Evolutionary conservation across 2,888 invertebrate genomes (phyloP), one percentile per base, ranked within the genome.

Genomic region (Glaucopsyche alexis): DNA sequence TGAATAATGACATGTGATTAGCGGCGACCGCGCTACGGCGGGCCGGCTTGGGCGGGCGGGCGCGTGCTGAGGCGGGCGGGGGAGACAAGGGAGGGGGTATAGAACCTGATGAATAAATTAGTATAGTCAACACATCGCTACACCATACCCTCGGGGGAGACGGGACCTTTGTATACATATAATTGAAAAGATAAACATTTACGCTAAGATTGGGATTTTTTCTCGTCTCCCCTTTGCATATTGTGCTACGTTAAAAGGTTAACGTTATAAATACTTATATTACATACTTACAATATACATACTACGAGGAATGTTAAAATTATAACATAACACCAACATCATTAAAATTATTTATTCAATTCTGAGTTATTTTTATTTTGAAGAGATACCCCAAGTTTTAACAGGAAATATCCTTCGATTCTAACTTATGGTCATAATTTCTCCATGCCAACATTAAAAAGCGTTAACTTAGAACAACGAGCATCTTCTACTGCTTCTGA

Each of bases 1-100:
- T 76, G 72, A 75, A 76, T 76, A 76, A 76, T 76, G 75, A 74
- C 74, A 71, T 71, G 74, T 71, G 73, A 76, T 76, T 76, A 76
- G 76, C 72, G 67, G 47, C 71, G 71, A 72, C 66, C 73, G 64
- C 70, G 45, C 49, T 60, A 52, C 29, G 66, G 47, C 16, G 19
- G 29, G 7, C 8, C 38, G 47, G 29, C 29, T 14, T 14, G 60
- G 60, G 60, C 60, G 47, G 19, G 49, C 66, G n/a, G 49, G 7
- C 4, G 2, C 14, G 60, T 52, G 65, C 52, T 42, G 7, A 42
- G 14, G 42, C 29, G 13, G 40, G 64, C 64, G 64, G 40, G 29
- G 9, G 29, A 29, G 29, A 29, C n/a, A 4, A 11, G 67, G 47
- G 42, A 8, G 19, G 16, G 45, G 74, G 67, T 45, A 69, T 45